A percentile compares a stretch with the other conserved stretches of the same genome.
These are phyloP conservation scores for Bufotes viridis DNA, from an alignment of 2,797 vertebrate species.

Conservation along the genomic window DNA sequence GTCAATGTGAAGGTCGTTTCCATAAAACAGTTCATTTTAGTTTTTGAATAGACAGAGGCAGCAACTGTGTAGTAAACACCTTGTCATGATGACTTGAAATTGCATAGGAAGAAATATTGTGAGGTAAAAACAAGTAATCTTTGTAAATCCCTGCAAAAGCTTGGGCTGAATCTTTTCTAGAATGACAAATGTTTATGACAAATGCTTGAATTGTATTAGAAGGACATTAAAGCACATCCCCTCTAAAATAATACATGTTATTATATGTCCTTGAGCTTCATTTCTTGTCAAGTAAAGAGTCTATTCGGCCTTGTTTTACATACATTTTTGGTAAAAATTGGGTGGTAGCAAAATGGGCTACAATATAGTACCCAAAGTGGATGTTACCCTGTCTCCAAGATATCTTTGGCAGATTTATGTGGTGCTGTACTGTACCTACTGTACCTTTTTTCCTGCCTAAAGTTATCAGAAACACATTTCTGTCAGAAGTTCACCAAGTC, in stretches of 20 bases:
- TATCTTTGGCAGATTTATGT: too few species aligned
- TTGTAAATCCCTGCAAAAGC: neutral
- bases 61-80: neutral
- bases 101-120: neutral
- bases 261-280: neutral
- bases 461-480: too few species aligned
- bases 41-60: slow-evolving; percentile 25
- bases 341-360: too few species aligned
- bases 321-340: neutral
- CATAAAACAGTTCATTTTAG: slow-evolving; percentile 29
- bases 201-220: neutral
- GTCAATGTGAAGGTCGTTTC: slow-evolving; percentile 17
- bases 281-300: neutral
- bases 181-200: neutral
- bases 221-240: neutral
- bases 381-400: too few species aligned
- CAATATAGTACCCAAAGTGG: too few species aligned
- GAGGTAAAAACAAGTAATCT: neutral
- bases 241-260: neutral
- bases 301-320: neutral
- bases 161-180: neutral
- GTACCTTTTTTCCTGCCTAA: too few species aligned
- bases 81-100: neutral
- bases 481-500: too few species aligned
- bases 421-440: too few species aligned